Conservation (phyloP, 2,888 invertebrate species). For the Leptothorax acervorum region DNA sequence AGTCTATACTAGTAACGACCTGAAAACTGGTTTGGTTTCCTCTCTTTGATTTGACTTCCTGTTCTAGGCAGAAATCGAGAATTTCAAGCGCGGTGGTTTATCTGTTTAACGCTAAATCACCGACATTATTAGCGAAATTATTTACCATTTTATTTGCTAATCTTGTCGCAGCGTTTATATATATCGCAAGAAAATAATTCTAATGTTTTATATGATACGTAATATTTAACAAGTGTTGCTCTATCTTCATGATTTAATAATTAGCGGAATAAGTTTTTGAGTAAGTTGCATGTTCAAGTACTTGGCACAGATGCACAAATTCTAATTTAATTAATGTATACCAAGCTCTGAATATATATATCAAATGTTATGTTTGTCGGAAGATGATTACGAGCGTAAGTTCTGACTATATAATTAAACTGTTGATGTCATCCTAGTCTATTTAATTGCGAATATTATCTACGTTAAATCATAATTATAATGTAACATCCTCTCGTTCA, state of each 20-base stretch:
- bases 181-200: neutral
- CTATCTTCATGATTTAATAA: constrained; percentile 24
- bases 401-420: constrained; percentile 16
- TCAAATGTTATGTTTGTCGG: constrained; percentile 9
- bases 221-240: constrained; percentile 46
- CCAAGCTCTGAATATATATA: neutral
- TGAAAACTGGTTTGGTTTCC: constrained; percentile 35
- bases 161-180: neutral
- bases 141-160: neutral
- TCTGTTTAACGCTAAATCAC: neutral
- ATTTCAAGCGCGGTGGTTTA: neutral
- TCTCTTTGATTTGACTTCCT: neutral
- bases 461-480: neutral
- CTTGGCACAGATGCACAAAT: constrained; percentile 1
- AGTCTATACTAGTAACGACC: neutral
- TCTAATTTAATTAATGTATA: constrained; percentile 41
- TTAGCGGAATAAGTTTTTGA: constrained; percentile 2
- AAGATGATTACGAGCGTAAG: neutral
- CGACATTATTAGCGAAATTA: neutral
- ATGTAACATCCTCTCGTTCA: neutral
- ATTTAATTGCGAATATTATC: neutral
- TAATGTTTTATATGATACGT: constrained; percentile 20
- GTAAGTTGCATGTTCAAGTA: constrained; percentile 18
- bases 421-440: neutral
- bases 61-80: neutral